Evolutionary conservation across 2,888 invertebrate species (phyloP).

Genomic region (Cordylochernes scorpioides): DNA sequence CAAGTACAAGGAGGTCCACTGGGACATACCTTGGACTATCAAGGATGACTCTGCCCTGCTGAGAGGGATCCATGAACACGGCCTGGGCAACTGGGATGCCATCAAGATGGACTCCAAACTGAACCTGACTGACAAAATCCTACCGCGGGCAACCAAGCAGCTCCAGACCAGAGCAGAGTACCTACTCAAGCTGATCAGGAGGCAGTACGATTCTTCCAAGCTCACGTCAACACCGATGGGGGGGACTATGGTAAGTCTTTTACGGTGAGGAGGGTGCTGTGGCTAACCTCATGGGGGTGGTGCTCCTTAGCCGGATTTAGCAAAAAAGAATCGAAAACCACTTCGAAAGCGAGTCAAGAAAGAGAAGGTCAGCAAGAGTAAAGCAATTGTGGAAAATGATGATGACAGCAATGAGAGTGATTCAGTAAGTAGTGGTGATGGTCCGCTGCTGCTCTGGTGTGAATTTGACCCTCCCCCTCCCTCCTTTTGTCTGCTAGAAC

Average conservation of each 20-base stretch:
- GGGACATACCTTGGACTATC: conserved; percentile 69
- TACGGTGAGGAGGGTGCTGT: too few relatives aligned
- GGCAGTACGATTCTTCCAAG: too few relatives aligned
- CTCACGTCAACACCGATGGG: too few relatives aligned
- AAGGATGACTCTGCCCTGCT: conserved; percentile 69
- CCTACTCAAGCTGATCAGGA: conserved; percentile 57
- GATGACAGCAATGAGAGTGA: conserved; percentile 13
- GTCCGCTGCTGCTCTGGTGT: too few relatives aligned
- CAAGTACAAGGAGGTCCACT: conserved; percentile 52
- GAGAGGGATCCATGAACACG: conserved; percentile 73
- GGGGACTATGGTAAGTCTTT: too few relatives aligned
- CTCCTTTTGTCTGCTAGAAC: too few relatives aligned
- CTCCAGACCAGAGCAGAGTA: conserved; percentile 77
- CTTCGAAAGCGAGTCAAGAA: too few relatives aligned
- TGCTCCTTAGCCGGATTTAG: too few relatives aligned
- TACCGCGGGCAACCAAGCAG: conserved; percentile 79
- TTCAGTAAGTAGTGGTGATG: conserved; percentile 6
- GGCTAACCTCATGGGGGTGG: too few relatives aligned
- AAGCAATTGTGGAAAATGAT: conserved; percentile 14
- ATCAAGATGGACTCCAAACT: conserved; percentile 74
- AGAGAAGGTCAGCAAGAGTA: conserved; percentile 12
- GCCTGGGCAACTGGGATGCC: conserved; percentile 92
- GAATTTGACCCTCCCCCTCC: too few relatives aligned
- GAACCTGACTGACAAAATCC: conserved; percentile 66
- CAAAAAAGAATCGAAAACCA: too few relatives aligned